Evolutionary conservation across 1,140 invertebrate genomes (phyloP).

Genomic region (Drosophila rufa): DNA sequence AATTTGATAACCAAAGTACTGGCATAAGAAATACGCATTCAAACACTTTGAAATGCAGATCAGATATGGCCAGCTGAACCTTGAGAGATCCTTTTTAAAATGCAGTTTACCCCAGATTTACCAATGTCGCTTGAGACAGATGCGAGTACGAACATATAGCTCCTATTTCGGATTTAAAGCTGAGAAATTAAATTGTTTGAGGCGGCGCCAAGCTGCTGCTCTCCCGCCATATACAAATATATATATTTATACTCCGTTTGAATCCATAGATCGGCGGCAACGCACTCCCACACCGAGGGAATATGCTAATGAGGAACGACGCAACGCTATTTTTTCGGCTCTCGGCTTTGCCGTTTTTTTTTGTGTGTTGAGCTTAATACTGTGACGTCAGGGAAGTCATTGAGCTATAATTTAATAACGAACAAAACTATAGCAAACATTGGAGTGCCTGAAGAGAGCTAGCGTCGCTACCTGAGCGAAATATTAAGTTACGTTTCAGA

Average conservation of each 20-base stretch:
- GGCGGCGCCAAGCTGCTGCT: constrained; percentile 31
- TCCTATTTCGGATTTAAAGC: not conserved
- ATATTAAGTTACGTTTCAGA: constrained; percentile 71
- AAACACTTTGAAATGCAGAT: constrained; percentile 18
- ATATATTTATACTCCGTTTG: not conserved
- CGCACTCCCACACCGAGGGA: constrained; percentile 32
- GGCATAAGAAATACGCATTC: constrained; percentile 6
- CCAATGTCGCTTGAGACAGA: not conserved
- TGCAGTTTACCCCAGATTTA: constrained; percentile 18
- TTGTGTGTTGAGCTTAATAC: constrained; percentile 64
- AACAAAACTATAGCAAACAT: constrained; percentile 76
- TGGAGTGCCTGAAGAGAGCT: constrained; percentile 30
- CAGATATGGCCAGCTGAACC: constrained; percentile 11
- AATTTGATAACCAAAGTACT: constrained; percentile 11
- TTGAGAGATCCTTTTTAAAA: constrained; percentile 22
- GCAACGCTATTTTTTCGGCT: constrained; percentile 20
- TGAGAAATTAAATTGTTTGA: constrained; percentile 30
- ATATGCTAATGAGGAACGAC: constrained; percentile 49
- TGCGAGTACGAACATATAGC: not conserved
- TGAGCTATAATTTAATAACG: constrained; percentile 77
- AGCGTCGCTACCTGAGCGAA: constrained; percentile 64
- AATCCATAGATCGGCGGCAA: constrained; percentile 27
- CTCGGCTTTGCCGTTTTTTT: constrained; percentile 22
- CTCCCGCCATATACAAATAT: not conserved
- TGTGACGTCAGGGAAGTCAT: constrained; percentile 81